phyloP scores from a whole-genome alignment of 1,140 invertebrate species.

The Drosophila serrata region DNA sequence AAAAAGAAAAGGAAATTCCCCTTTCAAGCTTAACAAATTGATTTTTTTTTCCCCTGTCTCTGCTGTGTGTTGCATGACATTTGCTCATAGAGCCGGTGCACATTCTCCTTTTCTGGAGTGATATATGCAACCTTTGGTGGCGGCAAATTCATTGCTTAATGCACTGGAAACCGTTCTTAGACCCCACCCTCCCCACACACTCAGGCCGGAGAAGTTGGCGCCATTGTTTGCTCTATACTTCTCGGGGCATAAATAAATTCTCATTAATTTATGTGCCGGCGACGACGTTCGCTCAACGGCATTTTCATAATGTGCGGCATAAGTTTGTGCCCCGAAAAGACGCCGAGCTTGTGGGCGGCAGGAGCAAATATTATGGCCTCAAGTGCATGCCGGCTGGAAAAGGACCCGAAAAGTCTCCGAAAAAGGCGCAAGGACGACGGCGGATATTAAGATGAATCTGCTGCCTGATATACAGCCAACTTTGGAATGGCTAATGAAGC shows the following conservation, averaged over 20 bases:
- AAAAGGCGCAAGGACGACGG: constrained; percentile 14
- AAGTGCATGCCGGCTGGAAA: constrained; percentile 14
- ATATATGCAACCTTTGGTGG: constrained; percentile 52
- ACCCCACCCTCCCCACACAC: too few species aligned
- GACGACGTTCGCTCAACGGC: constrained; percentile 43
- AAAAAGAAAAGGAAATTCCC: constrained; percentile 47
- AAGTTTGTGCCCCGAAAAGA: constrained; percentile 61
- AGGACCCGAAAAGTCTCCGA: constrained; percentile 7
- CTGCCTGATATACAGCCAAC: constrained; percentile 59
- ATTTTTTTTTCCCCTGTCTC: constrained; percentile 45
- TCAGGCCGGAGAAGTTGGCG: constrained; percentile 1
- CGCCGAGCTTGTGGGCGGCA: constrained; percentile 6
- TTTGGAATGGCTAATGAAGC: constrained; percentile 75
- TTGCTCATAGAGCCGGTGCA: constrained; percentile 47
- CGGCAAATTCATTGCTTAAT: constrained; percentile 54
- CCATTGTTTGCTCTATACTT: constrained; percentile 62
- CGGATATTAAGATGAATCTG: constrained; percentile 63
- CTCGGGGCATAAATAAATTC: constrained; percentile 76
- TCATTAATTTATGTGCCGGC: constrained; percentile 77
- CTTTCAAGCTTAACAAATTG: constrained; percentile 73
- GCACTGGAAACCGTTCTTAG: constrained; percentile 62
- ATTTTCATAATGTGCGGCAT: constrained; percentile 65
- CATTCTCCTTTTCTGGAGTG: constrained; percentile 39
- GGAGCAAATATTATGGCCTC: constrained; percentile 47
- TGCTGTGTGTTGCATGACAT: constrained; percentile 57